Percentiles rank a stretch among this genome's conserved stretches.
Evolutionary conservation across 2,797 vertebrate species (phyloP).

Genomic region (Pithecia hirsuta): DNA sequence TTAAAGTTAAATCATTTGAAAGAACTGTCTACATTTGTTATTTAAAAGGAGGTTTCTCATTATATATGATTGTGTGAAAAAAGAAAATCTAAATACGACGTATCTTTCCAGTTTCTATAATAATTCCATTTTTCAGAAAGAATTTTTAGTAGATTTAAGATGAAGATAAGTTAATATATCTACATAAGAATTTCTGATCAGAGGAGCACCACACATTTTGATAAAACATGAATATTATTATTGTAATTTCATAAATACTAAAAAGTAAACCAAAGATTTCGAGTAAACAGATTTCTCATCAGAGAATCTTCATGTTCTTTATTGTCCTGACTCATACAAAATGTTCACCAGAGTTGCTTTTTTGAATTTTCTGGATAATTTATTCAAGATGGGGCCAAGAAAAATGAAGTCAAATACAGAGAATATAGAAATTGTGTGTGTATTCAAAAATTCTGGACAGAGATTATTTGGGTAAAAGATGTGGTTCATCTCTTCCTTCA

Average conservation of each 20-base stretch:
- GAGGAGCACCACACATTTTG: neutral
- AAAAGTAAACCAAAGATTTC: neutral
- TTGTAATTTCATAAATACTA: neutral
- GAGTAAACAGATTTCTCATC: neutral
- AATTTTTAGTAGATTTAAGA: neutral
- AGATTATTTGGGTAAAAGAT: constrained; percentile 17
- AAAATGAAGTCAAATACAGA: neutral
- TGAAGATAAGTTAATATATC: neutral
- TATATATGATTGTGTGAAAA: neutral
- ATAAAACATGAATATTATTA: neutral
- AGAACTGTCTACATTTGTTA: neutral
- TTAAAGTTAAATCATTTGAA: neutral
- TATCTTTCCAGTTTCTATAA: neutral
- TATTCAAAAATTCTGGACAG: neutral
- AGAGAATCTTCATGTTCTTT: neutral
- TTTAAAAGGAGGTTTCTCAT: neutral
- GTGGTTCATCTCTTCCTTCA: constrained; percentile 58
- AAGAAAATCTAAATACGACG: neutral
- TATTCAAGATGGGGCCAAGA: neutral
- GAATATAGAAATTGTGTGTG: neutral
- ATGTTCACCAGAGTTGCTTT: neutral
- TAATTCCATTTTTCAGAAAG: neutral
- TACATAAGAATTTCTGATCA: neutral
- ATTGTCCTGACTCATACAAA: neutral
- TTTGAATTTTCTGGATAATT: neutral